Evolutionary conservation across 2,888 invertebrate genomes (phyloP), one percentile per base, ranked within the genome.

Genomic region (Pseudococcus longispinus): DNA sequence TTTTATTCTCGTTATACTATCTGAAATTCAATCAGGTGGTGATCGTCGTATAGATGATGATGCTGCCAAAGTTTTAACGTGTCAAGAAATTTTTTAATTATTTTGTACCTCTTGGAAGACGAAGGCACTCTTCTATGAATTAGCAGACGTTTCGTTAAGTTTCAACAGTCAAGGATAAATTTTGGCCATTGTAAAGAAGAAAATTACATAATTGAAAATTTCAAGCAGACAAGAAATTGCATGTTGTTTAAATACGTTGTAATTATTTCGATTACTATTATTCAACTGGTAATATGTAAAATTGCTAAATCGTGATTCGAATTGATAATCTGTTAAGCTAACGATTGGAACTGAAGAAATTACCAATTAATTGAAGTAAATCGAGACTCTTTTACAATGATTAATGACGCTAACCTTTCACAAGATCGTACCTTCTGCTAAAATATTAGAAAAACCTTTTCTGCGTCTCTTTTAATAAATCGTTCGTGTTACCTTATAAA

Each of bases 1-100:
- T 80, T 80, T 80, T 32, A 42, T 80, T 80, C 77, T 80, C 42
- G 42, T 80, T 80, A 74, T 74, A 80, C 42, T 42, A 80, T 80
- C 77, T 80, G 29, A 18, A 55, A 70, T 70, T 29, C 29, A 70
- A 70, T 70, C 70, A 70, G 29, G 29, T 70, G 70, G 29, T 60
- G 23, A 9, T 29, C 70, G 26, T 65, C 18, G 65, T 26, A 82
- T 46, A 23, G 42, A 80, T 80, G 23, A 37, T 42, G 82, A 42
- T 46, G 42, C 20, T 42, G 23, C 42, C 42, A 23, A 32, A 20
- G 20, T 42, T 82, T 46, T n/a, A 29, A n/a, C 9, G 8, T 37
- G 37, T 37, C 18, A 2, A n/a, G n/a, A n/a, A 42, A 44, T 42
- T 82, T 82, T 82, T 82, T 82, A 29, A 83, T 82, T 82, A 83